These are phyloP conservation scores for Lophochroa leadbeateri DNA, from an alignment of 2,113 vertebrate genomes.

Conservation along the genomic window DNA sequence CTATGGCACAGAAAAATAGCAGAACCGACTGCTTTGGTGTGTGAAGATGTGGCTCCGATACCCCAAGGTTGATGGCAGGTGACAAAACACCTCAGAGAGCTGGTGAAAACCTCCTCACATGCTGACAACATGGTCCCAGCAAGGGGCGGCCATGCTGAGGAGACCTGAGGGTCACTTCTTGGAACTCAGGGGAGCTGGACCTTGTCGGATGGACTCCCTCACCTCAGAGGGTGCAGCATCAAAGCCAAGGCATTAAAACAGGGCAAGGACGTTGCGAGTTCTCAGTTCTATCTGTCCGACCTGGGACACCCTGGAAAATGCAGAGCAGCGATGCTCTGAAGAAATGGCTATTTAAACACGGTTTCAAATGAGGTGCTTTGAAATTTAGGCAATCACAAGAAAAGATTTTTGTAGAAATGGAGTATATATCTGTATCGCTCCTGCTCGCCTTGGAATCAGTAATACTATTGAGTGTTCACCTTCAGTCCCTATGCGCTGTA, in stretches of 20 bases:
- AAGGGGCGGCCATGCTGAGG: rapidly evolving
- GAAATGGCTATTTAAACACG: not conserved
- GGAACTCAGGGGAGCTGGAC: rapidly evolving
- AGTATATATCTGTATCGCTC: not conserved
- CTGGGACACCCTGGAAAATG: not conserved
- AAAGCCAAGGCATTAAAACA: not conserved
- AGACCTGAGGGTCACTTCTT: rapidly evolving
- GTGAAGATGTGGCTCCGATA: rapidly evolving
- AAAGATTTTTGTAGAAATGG: not conserved
- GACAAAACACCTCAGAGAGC: not conserved
- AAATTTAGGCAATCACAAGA: not conserved
- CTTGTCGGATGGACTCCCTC: rapidly evolving
- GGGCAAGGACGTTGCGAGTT: rapidly evolving
- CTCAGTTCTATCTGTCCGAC: not conserved
- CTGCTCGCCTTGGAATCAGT: not conserved
- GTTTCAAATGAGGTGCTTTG: rapidly evolving
- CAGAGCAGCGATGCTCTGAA: not conserved
- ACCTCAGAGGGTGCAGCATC: rapidly evolving
- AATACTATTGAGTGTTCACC: not conserved
- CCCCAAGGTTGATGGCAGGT: rapidly evolving
- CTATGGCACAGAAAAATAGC: not conserved
- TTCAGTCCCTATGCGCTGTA: not conserved
- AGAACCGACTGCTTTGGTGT: not conserved
- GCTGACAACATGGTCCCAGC: not conserved
- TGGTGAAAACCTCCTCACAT: not conserved